phyloP scores from a whole-genome alignment of 2,888 invertebrate genomes.

The Tubulanus polymorphus region DNA sequence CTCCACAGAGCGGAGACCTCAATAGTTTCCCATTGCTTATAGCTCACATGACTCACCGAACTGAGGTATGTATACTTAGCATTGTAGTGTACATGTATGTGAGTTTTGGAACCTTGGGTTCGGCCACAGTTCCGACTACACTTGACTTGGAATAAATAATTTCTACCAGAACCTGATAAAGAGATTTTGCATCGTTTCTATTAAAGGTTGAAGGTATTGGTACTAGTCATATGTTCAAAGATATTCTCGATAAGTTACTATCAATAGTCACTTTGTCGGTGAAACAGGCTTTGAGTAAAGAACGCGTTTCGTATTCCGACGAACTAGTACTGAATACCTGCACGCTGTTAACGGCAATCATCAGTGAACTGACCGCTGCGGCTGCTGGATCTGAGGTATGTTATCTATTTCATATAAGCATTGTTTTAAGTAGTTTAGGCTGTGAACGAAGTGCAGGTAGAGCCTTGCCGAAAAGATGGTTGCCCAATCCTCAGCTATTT shows the following conservation, averaged over 20 bases:
- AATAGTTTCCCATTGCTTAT: slow-evolving; percentile 72
- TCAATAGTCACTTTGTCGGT: slow-evolving; percentile 80
- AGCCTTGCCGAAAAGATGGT: no score
- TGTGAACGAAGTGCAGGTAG: no score
- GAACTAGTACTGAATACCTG: slow-evolving; percentile 57
- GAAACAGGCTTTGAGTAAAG: slow-evolving; percentile 57
- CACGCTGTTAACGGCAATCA: slow-evolving; percentile 68
- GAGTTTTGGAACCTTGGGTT: no score
- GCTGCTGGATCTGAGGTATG: slow-evolving; percentile 71
- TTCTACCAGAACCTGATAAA: no score
- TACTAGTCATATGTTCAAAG: slow-evolving; percentile 64
- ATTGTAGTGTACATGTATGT: no score
- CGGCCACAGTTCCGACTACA: no score
- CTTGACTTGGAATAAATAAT: no score
- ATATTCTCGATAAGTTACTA: slow-evolving; percentile 76
- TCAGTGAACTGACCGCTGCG: slow-evolving; percentile 77
- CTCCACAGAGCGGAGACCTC: slow-evolving; percentile 62
- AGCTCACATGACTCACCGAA: slow-evolving; percentile 73
- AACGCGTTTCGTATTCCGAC: slow-evolving; percentile 54
- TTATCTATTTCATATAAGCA: slow-evolving; percentile 17
- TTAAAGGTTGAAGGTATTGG: slow-evolving; percentile 36
- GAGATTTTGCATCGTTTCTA: no score
- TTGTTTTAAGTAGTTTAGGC: no score
- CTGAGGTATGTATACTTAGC: slow-evolving; percentile 52
- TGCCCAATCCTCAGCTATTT: no score